Evolutionary conservation across 2,113 vertebrate genomes (phyloP), one percentile per base, ranked within the genome.

Genomic region (Cyanistes caeruleus): DNA sequence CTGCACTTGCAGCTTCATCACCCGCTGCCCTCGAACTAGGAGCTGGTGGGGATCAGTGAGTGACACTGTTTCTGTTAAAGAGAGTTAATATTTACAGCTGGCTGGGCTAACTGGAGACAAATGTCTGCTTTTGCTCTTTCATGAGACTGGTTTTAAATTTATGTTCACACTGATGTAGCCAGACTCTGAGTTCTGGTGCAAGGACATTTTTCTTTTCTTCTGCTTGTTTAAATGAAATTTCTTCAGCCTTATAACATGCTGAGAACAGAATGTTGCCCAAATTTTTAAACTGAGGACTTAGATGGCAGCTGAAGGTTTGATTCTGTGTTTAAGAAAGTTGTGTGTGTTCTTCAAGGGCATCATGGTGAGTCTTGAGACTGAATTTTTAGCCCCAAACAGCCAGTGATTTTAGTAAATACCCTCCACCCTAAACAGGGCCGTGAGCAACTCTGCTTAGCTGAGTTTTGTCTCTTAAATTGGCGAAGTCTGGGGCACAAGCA

Each of bases 151-250:
- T 52, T 89, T 74, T 51, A 65, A 68, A 44, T 51, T 93, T 78
- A 74, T 51, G 12, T 52, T 52, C 44, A 41, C 25, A 2, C 41
- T 84, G 63, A 43, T 39, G 43, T 9, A 86, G 64, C 68, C 75
- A 69, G 43, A 51, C 81, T 56, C 31, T 33, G 59, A 80, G 65
- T 30, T 59, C 64, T 72, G 35, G 24, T 63, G 44, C 52, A 86
- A 73, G 62, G 1, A 31, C 24, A 13, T 52, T 89, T 84, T 84
- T 85, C 14, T 74, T 51, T 84, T 52, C 53, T 84, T 31, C 49
- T 84, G 44, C 64, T 84, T 79, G 10, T 84, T 89, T 81, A 33
- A 90, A 80, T 63, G 27, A 58, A 84, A 68, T 89, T 70, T 84
- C 8, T 86, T 80, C 79, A 70, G 25, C 18, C 8, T 77, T 81